Conservation (phyloP, 2,797 vertebrate species). For the Ambastaia sidthimunki region DNA sequence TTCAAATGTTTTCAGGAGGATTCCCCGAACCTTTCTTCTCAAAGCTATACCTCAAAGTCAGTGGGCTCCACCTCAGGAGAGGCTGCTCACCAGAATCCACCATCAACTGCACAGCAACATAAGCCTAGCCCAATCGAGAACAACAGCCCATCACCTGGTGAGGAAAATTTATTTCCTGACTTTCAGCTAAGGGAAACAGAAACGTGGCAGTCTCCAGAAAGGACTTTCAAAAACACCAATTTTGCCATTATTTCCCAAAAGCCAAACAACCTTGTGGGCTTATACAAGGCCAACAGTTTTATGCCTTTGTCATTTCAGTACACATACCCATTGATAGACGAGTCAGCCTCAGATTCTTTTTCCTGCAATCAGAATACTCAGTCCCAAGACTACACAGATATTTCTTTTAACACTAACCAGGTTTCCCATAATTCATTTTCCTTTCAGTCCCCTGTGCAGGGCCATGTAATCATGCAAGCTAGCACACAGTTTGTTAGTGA, state of each 20-base stretch:
- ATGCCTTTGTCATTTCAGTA: slow-evolving; percentile 80
- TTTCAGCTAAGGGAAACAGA: slow-evolving; percentile 81
- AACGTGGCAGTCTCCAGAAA: slow-evolving; percentile 86
- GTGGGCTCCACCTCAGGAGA: slow-evolving; percentile 73
- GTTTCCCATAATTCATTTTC: slow-evolving; percentile 78
- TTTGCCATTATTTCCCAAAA: slow-evolving; percentile 82
- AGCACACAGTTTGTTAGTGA: slow-evolving; percentile 74
- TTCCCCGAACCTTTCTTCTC: slow-evolving; percentile 80
- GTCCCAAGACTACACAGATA: slow-evolving; percentile 79
- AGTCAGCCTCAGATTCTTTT: slow-evolving; percentile 80
- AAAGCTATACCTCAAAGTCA: slow-evolving; percentile 91
- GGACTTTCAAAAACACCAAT: slow-evolving; percentile 85
- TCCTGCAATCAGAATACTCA: slow-evolving; percentile 70
- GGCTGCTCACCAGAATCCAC: slow-evolving; percentile 69
- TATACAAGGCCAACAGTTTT: slow-evolving; percentile 76
- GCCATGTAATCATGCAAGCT: slow-evolving; percentile 76
- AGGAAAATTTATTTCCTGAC: slow-evolving; percentile 83
- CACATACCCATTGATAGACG: slow-evolving; percentile 83
- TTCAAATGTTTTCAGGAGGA: slow-evolving; percentile 86
- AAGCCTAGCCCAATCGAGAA: slow-evolving; percentile 77
- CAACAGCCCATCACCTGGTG: slow-evolving; percentile 71
- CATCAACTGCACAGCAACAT: slow-evolving; percentile 73
- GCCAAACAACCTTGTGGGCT: slow-evolving; percentile 79
- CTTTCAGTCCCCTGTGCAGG: slow-evolving; percentile 80
- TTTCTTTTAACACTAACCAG: slow-evolving; percentile 74